Conservation (phyloP, 2,113 vertebrate genomes). For the Tor tambroides region DNA sequence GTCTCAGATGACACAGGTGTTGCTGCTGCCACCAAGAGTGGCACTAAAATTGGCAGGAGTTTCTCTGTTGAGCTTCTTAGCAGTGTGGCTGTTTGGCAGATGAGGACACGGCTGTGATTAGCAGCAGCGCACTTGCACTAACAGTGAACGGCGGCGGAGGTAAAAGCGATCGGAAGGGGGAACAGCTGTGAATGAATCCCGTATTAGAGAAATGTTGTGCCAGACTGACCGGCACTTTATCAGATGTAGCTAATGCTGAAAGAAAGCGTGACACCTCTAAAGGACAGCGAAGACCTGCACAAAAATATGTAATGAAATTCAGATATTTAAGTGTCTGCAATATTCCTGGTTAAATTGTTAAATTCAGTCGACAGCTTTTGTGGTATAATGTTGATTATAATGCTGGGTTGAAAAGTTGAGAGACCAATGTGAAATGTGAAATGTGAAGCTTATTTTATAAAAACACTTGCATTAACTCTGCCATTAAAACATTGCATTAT, state of each 20-base stretch:
- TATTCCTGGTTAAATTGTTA: background rate
- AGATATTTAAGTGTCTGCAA: background rate
- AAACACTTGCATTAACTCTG: too few species aligned
- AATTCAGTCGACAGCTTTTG: background rate
- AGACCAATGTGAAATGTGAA: background rate
- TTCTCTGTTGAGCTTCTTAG: constrained; percentile 26
- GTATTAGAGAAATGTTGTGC: background rate
- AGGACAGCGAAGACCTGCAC: background rate
- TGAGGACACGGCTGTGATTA: constrained; percentile 65
- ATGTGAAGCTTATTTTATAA: background rate
- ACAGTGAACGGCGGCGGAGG: constrained; percentile 41
- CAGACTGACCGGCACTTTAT: background rate
- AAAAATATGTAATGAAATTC: background rate
- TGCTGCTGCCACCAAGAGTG: constrained; percentile 31
- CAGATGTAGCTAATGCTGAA: background rate
- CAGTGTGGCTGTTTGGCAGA: constrained; percentile 54
- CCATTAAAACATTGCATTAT: too few species aligned
- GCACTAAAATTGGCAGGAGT: constrained; percentile 28
- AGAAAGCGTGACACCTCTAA: background rate
- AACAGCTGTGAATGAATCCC: background rate
- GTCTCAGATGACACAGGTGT: constrained; percentile 63
- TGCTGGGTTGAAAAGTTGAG: too few species aligned
- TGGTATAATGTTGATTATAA: too few species aligned
- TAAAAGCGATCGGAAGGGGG: constrained; percentile 68
- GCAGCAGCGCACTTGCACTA: constrained; percentile 48